phyloP scores from a whole-genome alignment of 2,113 vertebrate species.

The Pedionomus torquatus region DNA sequence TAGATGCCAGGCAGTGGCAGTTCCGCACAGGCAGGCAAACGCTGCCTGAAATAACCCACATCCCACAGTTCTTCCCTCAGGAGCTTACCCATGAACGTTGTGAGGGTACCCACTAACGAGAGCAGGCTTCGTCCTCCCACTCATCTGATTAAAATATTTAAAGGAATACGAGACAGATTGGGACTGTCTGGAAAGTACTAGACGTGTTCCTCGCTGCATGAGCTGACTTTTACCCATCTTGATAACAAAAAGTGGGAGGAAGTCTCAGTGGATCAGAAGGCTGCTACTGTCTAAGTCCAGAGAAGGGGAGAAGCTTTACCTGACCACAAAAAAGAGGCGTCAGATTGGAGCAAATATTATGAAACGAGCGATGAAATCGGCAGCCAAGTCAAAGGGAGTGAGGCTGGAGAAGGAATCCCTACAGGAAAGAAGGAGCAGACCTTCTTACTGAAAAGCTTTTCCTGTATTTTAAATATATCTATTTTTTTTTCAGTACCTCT shows the following conservation, averaged over 20 bases:
- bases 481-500: background rate
- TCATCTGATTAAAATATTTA: constrained; percentile 34
- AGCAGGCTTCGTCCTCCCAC: constrained; percentile 9
- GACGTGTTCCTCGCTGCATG: background rate
- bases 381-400: background rate
- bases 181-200: background rate
- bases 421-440: background rate
- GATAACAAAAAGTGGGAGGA: background rate
- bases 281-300: background rate
- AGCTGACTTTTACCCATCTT: background rate
- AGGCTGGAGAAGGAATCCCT: background rate
- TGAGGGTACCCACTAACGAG: background rate
- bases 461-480: background rate
- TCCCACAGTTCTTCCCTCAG: background rate
- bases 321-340: background rate
- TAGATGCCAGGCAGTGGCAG: constrained; percentile 27
- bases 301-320: background rate
- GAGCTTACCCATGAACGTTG: constrained; percentile 24
- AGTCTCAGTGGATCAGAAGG: background rate
- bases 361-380: background rate
- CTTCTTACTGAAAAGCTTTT: background rate
- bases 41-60: constrained; percentile 22
- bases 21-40: constrained; percentile 4
- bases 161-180: constrained; percentile 8
- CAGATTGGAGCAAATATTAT: background rate